Percentiles rank a stretch among this genome's conserved stretches.
These are phyloP conservation scores for Cyrtodaria siliqua DNA, from an alignment of 2,888 invertebrate genomes.

Conservation along the genomic window DNA sequence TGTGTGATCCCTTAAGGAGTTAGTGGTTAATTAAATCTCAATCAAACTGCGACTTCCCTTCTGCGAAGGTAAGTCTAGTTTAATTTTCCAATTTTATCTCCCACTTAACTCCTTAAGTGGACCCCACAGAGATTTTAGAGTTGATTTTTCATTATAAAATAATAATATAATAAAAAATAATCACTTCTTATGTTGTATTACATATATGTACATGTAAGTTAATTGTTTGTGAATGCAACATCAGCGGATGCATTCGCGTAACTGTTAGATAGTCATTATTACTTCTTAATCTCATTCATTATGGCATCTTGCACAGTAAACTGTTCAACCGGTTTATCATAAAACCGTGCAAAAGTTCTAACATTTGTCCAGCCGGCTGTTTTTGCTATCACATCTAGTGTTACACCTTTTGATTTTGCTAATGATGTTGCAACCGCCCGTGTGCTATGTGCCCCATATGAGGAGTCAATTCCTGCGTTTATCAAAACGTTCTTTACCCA, in stretches of 20 bases:
- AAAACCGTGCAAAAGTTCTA: slow-evolving; percentile 18
- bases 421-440: slow-evolving; percentile 31
- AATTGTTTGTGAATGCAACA: too few species aligned
- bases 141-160: slow-evolving; percentile 17
- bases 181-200: background rate
- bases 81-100: slow-evolving; percentile 42
- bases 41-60: slow-evolving; percentile 45
- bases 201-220: background rate
- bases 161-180: background rate
- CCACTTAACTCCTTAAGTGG: slow-evolving; percentile 37
- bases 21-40: slow-evolving; percentile 39
- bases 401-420: slow-evolving; percentile 9
- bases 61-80: slow-evolving; percentile 46
- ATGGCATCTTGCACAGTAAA: too few species aligned
- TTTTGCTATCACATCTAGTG: slow-evolving; percentile 13
- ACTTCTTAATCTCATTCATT: background rate
- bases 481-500: slow-evolving; percentile 43
- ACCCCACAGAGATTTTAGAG: slow-evolving; percentile 55
- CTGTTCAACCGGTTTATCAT: slow-evolving; percentile 15
- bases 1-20: slow-evolving; percentile 48
- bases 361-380: slow-evolving; percentile 37
- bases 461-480: slow-evolving; percentile 39
- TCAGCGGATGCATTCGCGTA: too few species aligned
- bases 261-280: background rate
- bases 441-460: slow-evolving; percentile 47